Conservation (phyloP, 2,888 invertebrate genomes). For the Pemphredon lugubris region DNA sequence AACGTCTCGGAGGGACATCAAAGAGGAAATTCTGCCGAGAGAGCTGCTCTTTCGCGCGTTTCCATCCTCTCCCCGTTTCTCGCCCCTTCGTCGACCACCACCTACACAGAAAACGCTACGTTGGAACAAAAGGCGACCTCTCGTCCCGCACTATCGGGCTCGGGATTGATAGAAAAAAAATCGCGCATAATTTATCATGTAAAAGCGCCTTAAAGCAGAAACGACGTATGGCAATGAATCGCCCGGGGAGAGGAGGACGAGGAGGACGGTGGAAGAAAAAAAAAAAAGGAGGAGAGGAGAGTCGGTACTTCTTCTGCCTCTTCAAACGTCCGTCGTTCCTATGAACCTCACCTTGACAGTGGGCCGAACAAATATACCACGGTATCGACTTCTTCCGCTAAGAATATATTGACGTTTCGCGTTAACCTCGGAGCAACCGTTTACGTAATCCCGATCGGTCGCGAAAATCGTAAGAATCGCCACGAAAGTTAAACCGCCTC, state of each 20-base stretch:
- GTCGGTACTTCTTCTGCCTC: slow-evolving; percentile 18
- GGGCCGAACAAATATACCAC: slow-evolving; percentile 33
- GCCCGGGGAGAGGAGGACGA: not conserved
- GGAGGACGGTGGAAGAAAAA: not conserved
- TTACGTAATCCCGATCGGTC: slow-evolving; percentile 18
- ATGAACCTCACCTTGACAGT: slow-evolving; percentile 37
- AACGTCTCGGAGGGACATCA: slow-evolving; percentile 57
- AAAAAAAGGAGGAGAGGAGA: slow-evolving; percentile 6
- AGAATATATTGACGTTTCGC: slow-evolving; percentile 30
- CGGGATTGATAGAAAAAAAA: slow-evolving; percentile 58
- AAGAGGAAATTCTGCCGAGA: slow-evolving; percentile 28
- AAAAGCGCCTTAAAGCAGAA: slow-evolving; percentile 49
- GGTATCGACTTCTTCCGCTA: slow-evolving; percentile 31
- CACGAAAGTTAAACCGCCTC: no score
- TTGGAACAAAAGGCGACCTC: slow-evolving; percentile 55
- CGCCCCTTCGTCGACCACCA: slow-evolving; percentile 44
- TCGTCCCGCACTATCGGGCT: slow-evolving; percentile 30
- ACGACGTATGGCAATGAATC: slow-evolving; percentile 50
- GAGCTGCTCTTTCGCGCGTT: slow-evolving; percentile 27
- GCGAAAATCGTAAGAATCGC: no score
- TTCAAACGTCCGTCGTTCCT: slow-evolving; percentile 41
- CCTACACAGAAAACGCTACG: slow-evolving; percentile 37
- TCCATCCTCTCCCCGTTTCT: slow-evolving; percentile 21
- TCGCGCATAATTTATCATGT: slow-evolving; percentile 62
- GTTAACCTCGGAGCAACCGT: slow-evolving; percentile 20